Evolutionary conservation across 2,888 invertebrate species (phyloP).

Genomic region (Hirtodrosophila alboralis): DNA sequence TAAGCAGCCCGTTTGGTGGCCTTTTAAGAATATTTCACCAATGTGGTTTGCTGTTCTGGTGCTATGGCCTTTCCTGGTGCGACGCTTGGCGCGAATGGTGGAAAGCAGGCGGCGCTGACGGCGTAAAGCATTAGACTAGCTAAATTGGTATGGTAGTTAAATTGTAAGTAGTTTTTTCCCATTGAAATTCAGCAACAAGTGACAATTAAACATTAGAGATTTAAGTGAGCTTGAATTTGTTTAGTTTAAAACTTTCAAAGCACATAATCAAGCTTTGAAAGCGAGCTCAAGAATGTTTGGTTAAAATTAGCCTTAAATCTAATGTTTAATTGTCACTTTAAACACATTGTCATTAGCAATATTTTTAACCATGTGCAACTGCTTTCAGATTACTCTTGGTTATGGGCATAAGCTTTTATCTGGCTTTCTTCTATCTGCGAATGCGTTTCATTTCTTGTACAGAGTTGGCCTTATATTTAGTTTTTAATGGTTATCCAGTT

Average conservation of each 20-base stretch:
- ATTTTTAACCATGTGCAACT: not conserved
- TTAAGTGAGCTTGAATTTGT: too few relatives aligned
- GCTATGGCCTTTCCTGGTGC: slow-evolving; percentile 82
- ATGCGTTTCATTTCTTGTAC: slow-evolving; percentile 48
- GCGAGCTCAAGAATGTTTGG: too few relatives aligned
- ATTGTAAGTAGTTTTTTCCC: slow-evolving; percentile 62
- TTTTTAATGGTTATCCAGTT: slow-evolving; percentile 53
- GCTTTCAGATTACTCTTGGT: slow-evolving; percentile 57
- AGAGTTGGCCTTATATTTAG: slow-evolving; percentile 60
- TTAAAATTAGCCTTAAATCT: not conserved
- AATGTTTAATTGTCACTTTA: not conserved
- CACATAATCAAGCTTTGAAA: too few relatives aligned
- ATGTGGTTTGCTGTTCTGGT: slow-evolving; percentile 82
- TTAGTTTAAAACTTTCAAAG: too few relatives aligned
- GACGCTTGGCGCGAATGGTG: slow-evolving; percentile 67
- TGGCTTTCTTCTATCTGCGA: slow-evolving; percentile 44
- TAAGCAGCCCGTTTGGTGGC: slow-evolving; percentile 85
- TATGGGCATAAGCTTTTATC: slow-evolving; percentile 60
- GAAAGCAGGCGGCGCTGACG: slow-evolving; percentile 64
- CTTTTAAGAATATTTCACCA: slow-evolving; percentile 86
- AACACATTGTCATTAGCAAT: not conserved
- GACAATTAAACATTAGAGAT: not conserved
- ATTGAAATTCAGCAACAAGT: not conserved
- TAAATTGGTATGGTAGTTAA: slow-evolving; percentile 55
- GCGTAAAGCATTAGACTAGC: slow-evolving; percentile 13